Evolutionary conservation across 2,797 vertebrate genomes (phyloP).

Genomic region (Melanogrammus aeglefinus): DNA sequence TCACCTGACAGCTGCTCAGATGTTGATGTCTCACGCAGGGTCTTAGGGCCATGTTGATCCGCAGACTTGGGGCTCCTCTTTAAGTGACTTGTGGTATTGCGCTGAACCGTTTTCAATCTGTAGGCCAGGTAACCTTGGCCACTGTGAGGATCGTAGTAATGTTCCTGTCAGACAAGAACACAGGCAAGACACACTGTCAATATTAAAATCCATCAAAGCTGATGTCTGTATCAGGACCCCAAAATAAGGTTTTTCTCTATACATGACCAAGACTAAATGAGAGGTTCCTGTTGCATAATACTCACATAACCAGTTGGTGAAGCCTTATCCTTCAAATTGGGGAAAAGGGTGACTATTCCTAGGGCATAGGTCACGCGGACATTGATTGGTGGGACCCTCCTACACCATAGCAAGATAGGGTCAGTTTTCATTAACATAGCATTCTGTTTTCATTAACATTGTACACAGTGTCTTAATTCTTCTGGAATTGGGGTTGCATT

Average conservation of each 20-base stretch:
- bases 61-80: background rate
- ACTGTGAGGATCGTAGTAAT: constrained; percentile 30
- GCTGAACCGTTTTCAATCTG: constrained; percentile 20
- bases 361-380: constrained; percentile 23
- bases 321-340: constrained; percentile 23
- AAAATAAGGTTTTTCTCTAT: background rate
- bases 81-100: constrained; percentile 12
- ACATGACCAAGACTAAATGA: background rate
- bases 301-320: constrained; percentile 33
- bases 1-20: constrained; percentile 32
- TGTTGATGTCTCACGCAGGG: constrained; percentile 13
- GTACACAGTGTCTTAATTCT: too few relatives aligned
- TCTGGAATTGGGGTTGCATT: too few relatives aligned
- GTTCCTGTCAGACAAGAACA: constrained; percentile 26
- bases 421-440: too few relatives aligned
- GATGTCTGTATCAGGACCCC: too few relatives aligned
- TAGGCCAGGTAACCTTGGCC: constrained; percentile 22
- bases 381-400: constrained; percentile 22
- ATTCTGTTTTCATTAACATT: too few relatives aligned
- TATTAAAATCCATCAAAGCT: too few relatives aligned
- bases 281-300: constrained; percentile 8
- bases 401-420: constrained; percentile 4
- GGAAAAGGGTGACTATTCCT: constrained; percentile 29
- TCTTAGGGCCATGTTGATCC: constrained; percentile 23
- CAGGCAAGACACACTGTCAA: background rate